phyloP scores from a whole-genome alignment of 2,113 vertebrate genomes.

The Melanerpes formicivorus region DNA sequence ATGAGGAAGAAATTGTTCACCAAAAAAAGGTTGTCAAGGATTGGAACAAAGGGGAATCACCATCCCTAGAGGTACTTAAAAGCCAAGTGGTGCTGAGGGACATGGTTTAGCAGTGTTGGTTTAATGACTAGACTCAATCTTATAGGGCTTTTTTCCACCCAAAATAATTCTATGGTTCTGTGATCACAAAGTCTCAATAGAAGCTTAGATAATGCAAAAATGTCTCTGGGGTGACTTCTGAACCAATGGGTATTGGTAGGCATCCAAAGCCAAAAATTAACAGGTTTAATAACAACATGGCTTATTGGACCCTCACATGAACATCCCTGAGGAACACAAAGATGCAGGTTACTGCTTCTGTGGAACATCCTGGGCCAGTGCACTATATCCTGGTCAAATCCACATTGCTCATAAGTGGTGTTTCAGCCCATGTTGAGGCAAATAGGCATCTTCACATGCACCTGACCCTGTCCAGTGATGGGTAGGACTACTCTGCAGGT shows the following conservation, averaged over 20 bases:
- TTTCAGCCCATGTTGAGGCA: background rate
- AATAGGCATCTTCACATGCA: accelerated
- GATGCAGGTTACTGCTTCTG: background rate
- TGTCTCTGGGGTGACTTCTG: background rate
- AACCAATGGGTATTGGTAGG: background rate
- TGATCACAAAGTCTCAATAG: background rate
- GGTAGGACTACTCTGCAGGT: background rate
- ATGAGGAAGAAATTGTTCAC: too few relatives aligned
- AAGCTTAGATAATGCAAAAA: background rate
- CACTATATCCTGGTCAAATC: background rate
- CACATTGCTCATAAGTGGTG: accelerated
- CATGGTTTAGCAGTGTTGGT: too few relatives aligned
- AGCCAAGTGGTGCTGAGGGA: too few relatives aligned
- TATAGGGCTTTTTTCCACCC: too few relatives aligned
- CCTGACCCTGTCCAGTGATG: background rate
- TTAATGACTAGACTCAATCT: too few relatives aligned
- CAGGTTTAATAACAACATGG: background rate
- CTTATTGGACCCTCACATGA: background rate
- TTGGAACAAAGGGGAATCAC: too few relatives aligned
- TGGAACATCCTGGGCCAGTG: background rate
- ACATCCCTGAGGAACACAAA: background rate
- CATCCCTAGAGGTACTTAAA: too few relatives aligned
- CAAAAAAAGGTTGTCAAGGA: too few relatives aligned
- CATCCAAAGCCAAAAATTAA: background rate
- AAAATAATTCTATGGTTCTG: too few relatives aligned